These are phyloP conservation scores for Drosophila borealis DNA, from an alignment of 2,888 invertebrate species.

Conservation along the genomic window DNA sequence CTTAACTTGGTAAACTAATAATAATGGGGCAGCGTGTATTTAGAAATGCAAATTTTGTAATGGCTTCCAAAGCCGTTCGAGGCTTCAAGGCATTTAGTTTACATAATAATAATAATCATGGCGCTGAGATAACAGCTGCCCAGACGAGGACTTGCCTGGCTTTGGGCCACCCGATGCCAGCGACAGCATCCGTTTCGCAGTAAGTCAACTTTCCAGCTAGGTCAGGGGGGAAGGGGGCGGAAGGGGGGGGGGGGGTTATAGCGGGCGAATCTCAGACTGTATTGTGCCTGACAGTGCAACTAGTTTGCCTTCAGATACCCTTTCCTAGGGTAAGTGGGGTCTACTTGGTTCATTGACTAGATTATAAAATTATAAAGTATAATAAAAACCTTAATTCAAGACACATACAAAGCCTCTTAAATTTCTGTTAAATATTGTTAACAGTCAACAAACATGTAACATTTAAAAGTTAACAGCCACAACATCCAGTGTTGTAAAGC, in stretches of 20 bases:
- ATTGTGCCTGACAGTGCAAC: conserved; percentile 45
- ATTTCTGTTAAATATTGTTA: too few relatives aligned
- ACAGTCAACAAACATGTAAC: too few relatives aligned
- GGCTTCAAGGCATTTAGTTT: conserved; percentile 58
- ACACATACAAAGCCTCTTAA: too few relatives aligned
- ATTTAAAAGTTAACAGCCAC: too few relatives aligned
- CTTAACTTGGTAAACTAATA: conserved; percentile 54
- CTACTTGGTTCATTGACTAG: background rate
- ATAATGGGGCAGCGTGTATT: conserved; percentile 63
- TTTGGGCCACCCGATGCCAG: conserved; percentile 1
- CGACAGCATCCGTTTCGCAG: conserved; percentile 38
- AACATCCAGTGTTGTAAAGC: too few relatives aligned
- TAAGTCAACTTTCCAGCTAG: conserved; percentile 21
- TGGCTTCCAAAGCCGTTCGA: conserved; percentile 42
- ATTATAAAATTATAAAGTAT: too few relatives aligned
- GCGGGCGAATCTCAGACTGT: conserved; percentile 12
- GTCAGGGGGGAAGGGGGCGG: background rate
- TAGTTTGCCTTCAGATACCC: conserved; percentile 32
- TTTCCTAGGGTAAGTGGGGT: background rate
- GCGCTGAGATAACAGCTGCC: conserved; percentile 32
- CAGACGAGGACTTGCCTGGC: background rate
- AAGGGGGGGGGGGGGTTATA: background rate
- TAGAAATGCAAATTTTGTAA: conserved; percentile 74
- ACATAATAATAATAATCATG: conserved; percentile 61
- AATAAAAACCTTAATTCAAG: too few relatives aligned